Evolutionary conservation across 2,113 vertebrate genomes (phyloP).

Genomic region (Recurvirostra avosetta): DNA sequence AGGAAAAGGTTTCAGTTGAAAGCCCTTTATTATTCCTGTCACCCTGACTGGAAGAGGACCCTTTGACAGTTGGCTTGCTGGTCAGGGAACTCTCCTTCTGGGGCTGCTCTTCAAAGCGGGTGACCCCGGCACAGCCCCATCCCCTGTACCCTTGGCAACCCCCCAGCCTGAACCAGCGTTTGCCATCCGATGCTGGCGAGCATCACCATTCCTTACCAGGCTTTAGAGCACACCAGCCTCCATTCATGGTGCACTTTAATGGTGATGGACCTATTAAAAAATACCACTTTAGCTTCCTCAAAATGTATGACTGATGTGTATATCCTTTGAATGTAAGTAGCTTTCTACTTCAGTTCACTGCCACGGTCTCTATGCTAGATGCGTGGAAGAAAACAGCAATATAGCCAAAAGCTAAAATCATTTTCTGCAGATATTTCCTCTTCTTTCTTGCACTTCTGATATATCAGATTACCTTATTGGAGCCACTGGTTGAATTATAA

Average conservation of each 20-base stretch:
- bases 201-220: neutral
- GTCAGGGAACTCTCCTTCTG: neutral
- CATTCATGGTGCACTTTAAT: neutral
- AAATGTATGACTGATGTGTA: neutral
- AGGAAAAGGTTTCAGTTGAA: neutral
- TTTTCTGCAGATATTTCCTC: neutral
- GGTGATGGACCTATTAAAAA: neutral
- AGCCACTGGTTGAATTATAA: constrained; percentile 32
- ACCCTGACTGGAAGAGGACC: neutral
- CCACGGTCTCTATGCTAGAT: neutral
- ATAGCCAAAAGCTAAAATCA: neutral
- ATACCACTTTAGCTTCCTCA: neutral
- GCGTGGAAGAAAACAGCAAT: neutral
- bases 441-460: neutral
- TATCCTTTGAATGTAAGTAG: neutral
- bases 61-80: neutral
- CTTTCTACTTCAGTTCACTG: neutral
- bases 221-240: neutral
- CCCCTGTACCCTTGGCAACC: neutral
- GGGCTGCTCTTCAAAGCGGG: neutral
- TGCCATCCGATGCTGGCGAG: neutral
- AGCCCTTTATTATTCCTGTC: neutral
- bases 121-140: neutral
- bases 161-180: neutral
- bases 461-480: neutral